Base-by-base conservation (phyloP, 2,797 vertebrate species). In the Leptodactylus fallax region DNA sequence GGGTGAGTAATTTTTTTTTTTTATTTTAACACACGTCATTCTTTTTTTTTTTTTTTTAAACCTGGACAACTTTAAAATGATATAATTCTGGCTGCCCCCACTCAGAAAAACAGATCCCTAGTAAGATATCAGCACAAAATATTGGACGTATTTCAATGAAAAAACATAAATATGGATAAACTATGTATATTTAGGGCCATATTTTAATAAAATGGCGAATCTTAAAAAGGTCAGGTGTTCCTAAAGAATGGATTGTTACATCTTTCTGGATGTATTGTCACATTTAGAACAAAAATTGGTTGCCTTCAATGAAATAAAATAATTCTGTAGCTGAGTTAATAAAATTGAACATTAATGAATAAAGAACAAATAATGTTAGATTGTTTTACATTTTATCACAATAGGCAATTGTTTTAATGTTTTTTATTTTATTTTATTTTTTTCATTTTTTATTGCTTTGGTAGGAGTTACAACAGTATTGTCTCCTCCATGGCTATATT, bases 191-290 rank as follows among this genome's bases (percentile, higher is more conserved):
- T 69, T 69, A 7, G 65, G 27, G 36, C 14, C 7, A 7, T 36
- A 14, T 36, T 71, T 71, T 69, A 36, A 19, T 19, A 11, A 47
- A 72, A 3, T 5, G 36, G 0, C 8, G 3, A 7, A 7, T 21
- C 69, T 19, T 47, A n/a, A 10, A 21, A 49, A n/a, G 12, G 8
- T 76, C 21, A n/a, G 4, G n/a, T 51, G 21, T 77, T 77, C 74
- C 74, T 77, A 77, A 49, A 49, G 74, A 77, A 77, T 77, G 6
- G 74, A 23, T 53, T 53, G 49, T 25, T 53, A 77, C 74, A 77
- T 77, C 74, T 21, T 23, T 23, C 6, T 7, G 12, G 74, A 77
- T 77, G 74, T 14, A 53, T 23, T 53, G 51, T 53, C 74, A 76
- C 51, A 47, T 47, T 51, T 10, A 76, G 11, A 2, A 17, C 19